Evolutionary conservation across 2,797 vertebrate species (phyloP), one percentile per base, ranked within the genome.

Genomic region (Tinamus major): DNA sequence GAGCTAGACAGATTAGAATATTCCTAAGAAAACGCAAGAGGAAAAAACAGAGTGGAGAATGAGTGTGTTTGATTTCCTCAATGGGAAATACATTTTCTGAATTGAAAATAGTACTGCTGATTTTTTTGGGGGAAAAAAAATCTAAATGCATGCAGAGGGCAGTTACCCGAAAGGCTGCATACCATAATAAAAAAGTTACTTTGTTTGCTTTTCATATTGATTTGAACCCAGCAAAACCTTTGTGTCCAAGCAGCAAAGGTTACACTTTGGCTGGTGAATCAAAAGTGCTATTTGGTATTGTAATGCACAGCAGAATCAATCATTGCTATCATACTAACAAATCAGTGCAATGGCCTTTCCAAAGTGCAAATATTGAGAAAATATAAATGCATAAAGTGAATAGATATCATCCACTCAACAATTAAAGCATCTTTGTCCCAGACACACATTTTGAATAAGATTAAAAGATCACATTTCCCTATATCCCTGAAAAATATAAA

Each of bases 61-160:
- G 0, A 55, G 12, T 46, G 6, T 0, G 1, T 2, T 5, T 10
- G 15, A 49, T 33, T 21, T 3, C 26, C 31, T 8, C 7, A 35
- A 41, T 0, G 9, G 9, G 10, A 83, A 64, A 3, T 75, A 62
- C 7, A 21, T 58, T 87, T 67, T 42, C 9, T 13, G 33, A 33
- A 42, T 58, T 67, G 77, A 65, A 58, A 58, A 77, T 4, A 65
- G 6, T 24, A 55, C 14, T 33, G 67, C 58, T 21, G 74, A 7
- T 29, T 82, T 46, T 46, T 19, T 8, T 7, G 13, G 48, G 24
- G 42, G 16, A 15, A 15, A 16, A 17, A 24, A 48, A 48, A 13
- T 51, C 24, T 51, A 68, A 87, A 74, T 48, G 20, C 7, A 26
- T 48, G 33, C 4, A 76, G 18, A 70, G 15, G 18, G 16, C 20